phyloP scores from a whole-genome alignment of 1,140 invertebrate species.

The Panonychus citri region DNA sequence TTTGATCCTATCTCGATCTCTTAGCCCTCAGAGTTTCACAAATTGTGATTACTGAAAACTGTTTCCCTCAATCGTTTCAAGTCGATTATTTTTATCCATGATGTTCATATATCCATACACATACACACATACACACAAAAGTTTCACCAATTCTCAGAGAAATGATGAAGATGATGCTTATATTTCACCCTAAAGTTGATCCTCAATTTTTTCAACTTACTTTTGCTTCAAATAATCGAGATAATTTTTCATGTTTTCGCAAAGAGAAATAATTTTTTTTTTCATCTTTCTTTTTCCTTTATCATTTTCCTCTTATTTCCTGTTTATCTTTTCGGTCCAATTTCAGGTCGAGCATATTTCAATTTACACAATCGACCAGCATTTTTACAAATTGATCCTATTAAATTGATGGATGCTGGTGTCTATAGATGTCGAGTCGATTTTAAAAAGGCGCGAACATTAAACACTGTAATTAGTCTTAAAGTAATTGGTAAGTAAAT shows the following conservation, averaged over 20 bases:
- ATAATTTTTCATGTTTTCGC: too few relatives aligned
- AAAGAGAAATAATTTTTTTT: background rate
- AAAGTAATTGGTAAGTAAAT: constrained; percentile 73
- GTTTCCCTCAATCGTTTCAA: background rate
- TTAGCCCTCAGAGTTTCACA: too few relatives aligned
- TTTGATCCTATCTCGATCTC: background rate
- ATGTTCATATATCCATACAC: background rate
- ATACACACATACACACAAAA: background rate
- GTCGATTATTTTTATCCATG: background rate
- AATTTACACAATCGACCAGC: constrained; percentile 23
- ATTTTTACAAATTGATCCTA: constrained; percentile 15
- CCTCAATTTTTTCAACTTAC: too few relatives aligned
- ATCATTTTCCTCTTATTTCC: background rate
- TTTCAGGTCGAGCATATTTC: constrained; percentile 16
- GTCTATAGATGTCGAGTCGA: constrained; percentile 69
- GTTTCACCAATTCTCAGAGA: background rate
- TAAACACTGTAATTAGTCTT: constrained; percentile 60
- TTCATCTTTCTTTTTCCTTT: background rate
- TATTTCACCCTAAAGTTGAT: too few relatives aligned
- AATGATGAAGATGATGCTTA: too few relatives aligned
- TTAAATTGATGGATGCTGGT: constrained; percentile 35
- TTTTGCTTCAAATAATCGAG: too few relatives aligned
- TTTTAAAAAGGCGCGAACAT: constrained; percentile 60
- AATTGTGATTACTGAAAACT: too few relatives aligned
- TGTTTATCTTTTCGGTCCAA: background rate